A percentile compares a stretch with the other conserved stretches of the same genome.
Evolutionary conservation across 2,797 vertebrate species (phyloP).

Genomic region (Gambelia wislizenii): DNA sequence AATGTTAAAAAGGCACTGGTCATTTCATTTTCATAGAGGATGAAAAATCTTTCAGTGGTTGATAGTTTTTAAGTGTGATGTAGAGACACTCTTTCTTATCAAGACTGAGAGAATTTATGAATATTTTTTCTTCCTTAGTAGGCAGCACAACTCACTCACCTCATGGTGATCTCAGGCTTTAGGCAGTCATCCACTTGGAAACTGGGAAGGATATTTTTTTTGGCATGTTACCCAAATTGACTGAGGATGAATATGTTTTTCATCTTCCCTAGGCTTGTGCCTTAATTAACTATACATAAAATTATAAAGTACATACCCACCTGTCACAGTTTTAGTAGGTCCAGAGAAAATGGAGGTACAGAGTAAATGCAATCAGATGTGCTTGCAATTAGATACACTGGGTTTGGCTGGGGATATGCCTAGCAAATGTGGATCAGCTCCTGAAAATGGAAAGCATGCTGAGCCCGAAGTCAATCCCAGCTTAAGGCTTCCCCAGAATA

Average conservation of each 20-base stretch:
- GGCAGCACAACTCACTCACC: too few species aligned
- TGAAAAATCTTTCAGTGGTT: too few species aligned
- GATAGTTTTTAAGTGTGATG: too few species aligned
- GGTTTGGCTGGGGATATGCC: background rate
- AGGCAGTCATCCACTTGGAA: background rate
- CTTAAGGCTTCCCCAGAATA: too few species aligned
- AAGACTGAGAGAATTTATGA: too few species aligned
- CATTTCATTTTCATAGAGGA: too few species aligned
- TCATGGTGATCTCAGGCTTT: too few species aligned
- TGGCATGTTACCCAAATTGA: background rate
- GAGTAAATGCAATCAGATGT: background rate
- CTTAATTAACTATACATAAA: background rate
- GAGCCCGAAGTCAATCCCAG: background rate
- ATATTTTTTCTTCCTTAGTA: too few species aligned
- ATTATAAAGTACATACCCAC: background rate
- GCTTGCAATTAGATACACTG: background rate
- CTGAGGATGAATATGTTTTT: background rate
- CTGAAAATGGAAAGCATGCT: background rate
- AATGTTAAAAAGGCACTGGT: too few species aligned
- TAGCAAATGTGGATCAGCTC: background rate
- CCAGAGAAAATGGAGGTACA: background rate
- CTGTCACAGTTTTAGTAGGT: background rate
- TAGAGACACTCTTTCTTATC: too few species aligned
- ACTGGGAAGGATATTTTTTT: background rate
- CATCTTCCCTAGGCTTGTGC: background rate